Percentiles rank a stretch among this genome's conserved stretches.
Evolutionary conservation across 2,113 vertebrate species (phyloP).

Genomic region (Cromileptes altivelis): DNA sequence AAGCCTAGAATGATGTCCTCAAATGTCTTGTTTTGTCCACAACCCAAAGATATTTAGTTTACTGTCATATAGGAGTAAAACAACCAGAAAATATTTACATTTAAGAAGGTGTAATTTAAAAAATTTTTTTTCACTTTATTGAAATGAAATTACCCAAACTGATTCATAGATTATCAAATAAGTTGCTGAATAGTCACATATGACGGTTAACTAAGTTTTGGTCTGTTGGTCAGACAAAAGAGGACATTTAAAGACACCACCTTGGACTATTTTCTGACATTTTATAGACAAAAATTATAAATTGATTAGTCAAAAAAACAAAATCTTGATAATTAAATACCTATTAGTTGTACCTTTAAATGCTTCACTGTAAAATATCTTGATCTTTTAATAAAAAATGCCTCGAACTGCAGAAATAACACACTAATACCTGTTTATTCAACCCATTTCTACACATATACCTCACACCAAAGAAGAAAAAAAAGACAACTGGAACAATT

Average conservation of each 20-base stretch:
- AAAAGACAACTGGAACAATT: slow-evolving; percentile 62
- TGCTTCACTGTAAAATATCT: slow-evolving; percentile 7
- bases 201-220: background rate
- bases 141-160: too few species aligned
- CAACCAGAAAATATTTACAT: too few species aligned
- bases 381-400: background rate
- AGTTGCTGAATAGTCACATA: too few species aligned
- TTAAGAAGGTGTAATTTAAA: too few species aligned
- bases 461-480: slow-evolving; percentile 47
- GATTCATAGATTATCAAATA: too few species aligned
- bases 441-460: slow-evolving; percentile 36
- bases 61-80: too few species aligned
- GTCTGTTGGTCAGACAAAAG: background rate
- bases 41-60: too few species aligned
- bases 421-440: slow-evolving; percentile 44
- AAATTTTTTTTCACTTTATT: too few species aligned
- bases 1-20: too few species aligned
- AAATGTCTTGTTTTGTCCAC: too few species aligned
- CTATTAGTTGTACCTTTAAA: background rate
- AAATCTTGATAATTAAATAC: background rate
- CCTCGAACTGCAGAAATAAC: slow-evolving; percentile 21
- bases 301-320: background rate
- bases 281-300: background rate
- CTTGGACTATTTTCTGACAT: background rate
- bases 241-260: background rate